phyloP scores from a whole-genome alignment of 2,113 vertebrate species.

The Felis chaus region DNA sequence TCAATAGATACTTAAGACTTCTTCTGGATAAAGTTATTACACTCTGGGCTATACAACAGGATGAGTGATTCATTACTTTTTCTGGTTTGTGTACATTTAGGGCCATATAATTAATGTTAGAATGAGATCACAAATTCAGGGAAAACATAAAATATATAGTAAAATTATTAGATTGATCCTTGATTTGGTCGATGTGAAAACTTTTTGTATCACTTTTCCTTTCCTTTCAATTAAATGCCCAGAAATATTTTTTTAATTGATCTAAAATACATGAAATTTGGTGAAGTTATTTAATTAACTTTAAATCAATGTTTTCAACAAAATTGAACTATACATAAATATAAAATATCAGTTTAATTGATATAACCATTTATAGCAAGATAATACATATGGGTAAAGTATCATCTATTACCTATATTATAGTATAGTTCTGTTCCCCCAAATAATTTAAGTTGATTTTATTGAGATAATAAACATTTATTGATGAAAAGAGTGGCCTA shows the following conservation, averaged over 20 bases:
- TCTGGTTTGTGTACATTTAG: not conserved
- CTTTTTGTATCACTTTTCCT: not conserved
- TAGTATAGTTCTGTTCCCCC: not conserved
- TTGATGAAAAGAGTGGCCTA: slow-evolving; percentile 67
- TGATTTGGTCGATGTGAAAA: not conserved
- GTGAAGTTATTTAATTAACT: not conserved
- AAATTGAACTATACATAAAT: not conserved
- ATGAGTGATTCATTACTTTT: not conserved
- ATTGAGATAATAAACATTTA: slow-evolving; percentile 74
- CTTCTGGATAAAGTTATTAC: not conserved
- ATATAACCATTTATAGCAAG: not conserved
- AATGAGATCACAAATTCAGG: not conserved
- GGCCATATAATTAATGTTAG: not conserved
- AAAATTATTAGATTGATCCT: not conserved
- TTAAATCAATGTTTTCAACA: slow-evolving; percentile 22
- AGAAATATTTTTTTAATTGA: not conserved
- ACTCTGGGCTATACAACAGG: not conserved
- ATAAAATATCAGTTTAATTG: not conserved
- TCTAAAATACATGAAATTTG: not conserved
- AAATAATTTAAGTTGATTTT: slow-evolving; percentile 51
- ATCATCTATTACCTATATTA: not conserved
- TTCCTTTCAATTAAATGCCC: not conserved
- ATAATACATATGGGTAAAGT: not conserved
- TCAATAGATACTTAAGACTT: not conserved
- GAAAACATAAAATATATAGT: not conserved